Evolutionary conservation across 2,888 invertebrate genomes (phyloP).

Genomic region (Drosophila flavopinicola): DNA sequence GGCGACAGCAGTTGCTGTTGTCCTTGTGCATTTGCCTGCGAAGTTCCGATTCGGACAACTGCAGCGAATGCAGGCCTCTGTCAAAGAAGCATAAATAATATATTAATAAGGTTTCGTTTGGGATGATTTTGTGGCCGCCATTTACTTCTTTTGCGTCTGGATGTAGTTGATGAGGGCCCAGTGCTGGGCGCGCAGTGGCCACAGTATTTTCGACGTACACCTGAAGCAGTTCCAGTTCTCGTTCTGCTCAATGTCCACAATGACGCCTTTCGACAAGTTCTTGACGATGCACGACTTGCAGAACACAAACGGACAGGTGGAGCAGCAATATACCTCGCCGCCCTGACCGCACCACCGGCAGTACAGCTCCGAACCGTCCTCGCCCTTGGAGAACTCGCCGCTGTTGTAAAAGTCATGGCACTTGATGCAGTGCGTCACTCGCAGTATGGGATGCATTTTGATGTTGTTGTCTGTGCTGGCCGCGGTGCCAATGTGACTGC

Average conservation of each 20-base stretch:
- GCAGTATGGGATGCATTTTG: constrained; percentile 89
- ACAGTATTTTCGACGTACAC: constrained; percentile 88
- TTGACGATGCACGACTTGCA: constrained; percentile 91
- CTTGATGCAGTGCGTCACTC: constrained; percentile 89
- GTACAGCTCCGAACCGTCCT: constrained; percentile 92
- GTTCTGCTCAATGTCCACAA: constrained; percentile 89
- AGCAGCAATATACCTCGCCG: constrained; percentile 91
- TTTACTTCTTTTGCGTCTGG: constrained; percentile 85
- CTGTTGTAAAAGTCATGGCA: constrained; percentile 92
- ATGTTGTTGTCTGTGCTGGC: constrained; percentile 87
- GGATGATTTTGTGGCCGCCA: not conserved
- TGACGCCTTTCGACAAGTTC: constrained; percentile 88
- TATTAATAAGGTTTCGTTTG: not conserved
- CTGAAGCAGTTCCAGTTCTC: constrained; percentile 93
- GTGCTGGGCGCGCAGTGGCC: constrained; percentile 88
- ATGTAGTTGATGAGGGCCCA: constrained; percentile 90
- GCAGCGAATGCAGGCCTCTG: constrained; percentile 70
- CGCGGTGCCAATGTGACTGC: constrained; percentile 90
- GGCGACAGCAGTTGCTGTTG: constrained; percentile 80
- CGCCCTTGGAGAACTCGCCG: constrained; percentile 92
- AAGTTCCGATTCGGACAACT: constrained; percentile 73
- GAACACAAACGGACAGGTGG: constrained; percentile 90
- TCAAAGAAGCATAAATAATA: constrained; percentile 31
- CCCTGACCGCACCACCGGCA: constrained; percentile 94
- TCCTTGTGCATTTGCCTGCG: constrained; percentile 76